phyloP scores from a whole-genome alignment of 2,113 vertebrate genomes.

The Lota lota region DNA sequence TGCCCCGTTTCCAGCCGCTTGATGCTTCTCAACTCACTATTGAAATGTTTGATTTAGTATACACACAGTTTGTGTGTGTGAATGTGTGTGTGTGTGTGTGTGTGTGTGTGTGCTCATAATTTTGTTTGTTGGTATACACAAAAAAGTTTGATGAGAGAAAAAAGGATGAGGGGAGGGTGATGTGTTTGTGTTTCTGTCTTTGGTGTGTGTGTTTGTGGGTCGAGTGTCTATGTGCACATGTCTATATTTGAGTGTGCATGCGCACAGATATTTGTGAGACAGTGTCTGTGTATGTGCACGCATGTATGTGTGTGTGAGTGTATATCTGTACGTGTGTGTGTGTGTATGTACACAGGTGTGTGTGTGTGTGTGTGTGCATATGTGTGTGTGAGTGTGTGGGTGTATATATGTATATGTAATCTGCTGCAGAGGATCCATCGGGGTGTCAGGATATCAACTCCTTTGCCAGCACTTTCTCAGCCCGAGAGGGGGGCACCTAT shows the following conservation, averaged over 20 bases:
- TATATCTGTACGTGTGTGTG: neutral
- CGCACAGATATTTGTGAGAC: neutral
- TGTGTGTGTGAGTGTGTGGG: neutral
- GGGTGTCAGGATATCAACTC: neutral
- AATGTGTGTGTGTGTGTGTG: too few species aligned
- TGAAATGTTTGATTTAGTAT: too few species aligned
- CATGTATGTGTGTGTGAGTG: neutral
- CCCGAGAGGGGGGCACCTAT: conserved; percentile 38
- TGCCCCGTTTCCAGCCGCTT: too few species aligned
- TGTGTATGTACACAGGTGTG: neutral
- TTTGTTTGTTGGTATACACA: too few species aligned
- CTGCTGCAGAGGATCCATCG: neutral
- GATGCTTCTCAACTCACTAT: too few species aligned
- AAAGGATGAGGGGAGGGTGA: too few species aligned
- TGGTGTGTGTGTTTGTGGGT: neutral
- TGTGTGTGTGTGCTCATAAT: too few species aligned
- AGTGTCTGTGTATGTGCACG: neutral
- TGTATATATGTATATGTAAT: neutral
- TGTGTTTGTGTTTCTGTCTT: neutral
- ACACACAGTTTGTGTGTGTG: too few species aligned
- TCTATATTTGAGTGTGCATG: neutral
- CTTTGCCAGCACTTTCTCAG: conserved; percentile 16
- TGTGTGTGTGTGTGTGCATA: neutral
- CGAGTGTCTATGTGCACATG: neutral
- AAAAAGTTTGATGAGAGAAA: too few species aligned